These are phyloP conservation scores for Lampris incognitus DNA, from an alignment of 2,113 vertebrate species.

Conservation along the genomic window DNA sequence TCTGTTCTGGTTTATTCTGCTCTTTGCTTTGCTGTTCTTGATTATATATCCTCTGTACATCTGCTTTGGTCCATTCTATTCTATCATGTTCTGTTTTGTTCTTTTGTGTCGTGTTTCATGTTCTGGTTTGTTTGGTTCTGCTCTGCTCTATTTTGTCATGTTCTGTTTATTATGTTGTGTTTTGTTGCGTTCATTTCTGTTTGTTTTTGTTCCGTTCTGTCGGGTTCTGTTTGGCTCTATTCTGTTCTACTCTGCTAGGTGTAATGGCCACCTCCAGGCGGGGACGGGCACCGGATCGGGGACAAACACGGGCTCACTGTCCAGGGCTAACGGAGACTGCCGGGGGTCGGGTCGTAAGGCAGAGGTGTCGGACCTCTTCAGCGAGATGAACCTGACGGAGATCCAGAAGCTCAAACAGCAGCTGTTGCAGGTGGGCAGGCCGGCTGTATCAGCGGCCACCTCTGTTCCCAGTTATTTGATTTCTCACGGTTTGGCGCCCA, in stretches of 20 bases:
- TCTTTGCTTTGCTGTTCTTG: not conserved
- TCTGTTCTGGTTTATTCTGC: not conserved
- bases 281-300: slow-evolving; percentile 46
- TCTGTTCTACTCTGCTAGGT: slow-evolving; percentile 65
- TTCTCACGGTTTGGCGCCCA: not conserved
- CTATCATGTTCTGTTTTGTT: no score
- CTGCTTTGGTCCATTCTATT: no score
- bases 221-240: not conserved
- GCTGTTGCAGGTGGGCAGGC: slow-evolving; percentile 87
- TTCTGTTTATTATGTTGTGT: no score
- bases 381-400: slow-evolving; percentile 95
- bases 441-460: not conserved
- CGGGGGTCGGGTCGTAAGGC: slow-evolving; percentile 82
- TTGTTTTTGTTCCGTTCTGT: no score
- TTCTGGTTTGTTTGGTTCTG: no score
- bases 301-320: slow-evolving; percentile 53
- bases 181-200: no score
- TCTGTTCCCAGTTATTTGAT: not conserved
- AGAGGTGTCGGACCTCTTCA: slow-evolving; percentile 91
- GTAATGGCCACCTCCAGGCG: slow-evolving; percentile 87
- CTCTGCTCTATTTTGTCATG: no score
- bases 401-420: slow-evolving; percentile 97
- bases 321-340: slow-evolving; percentile 87
- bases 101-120: no score
- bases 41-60: no score